A percentile compares a stretch with the other conserved stretches of the same genome.
These are phyloP conservation scores for Anorthoa munda DNA, from an alignment of 2,888 invertebrate species.

Conservation along the genomic window DNA sequence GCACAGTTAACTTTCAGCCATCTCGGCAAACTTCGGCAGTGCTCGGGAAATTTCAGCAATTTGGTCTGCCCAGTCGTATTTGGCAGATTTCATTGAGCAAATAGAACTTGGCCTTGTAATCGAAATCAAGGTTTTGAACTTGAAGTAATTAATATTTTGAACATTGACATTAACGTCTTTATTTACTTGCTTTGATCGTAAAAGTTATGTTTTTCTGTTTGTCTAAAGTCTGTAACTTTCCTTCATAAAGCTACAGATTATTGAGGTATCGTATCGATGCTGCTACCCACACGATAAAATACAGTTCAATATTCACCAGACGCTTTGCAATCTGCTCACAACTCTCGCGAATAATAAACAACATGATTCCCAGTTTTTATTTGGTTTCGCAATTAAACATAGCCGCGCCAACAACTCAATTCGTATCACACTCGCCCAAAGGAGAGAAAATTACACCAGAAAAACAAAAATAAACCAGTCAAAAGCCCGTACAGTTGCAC, in stretches of 20 bases:
- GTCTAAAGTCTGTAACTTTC: conserved; percentile 26
- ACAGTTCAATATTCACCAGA: background rate
- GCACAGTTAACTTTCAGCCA: conserved; percentile 46
- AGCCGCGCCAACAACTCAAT: conserved; percentile 16
- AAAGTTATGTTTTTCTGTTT: conserved; percentile 17
- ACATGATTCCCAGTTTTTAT: conserved; percentile 6
- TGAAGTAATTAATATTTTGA: conserved; percentile 56
- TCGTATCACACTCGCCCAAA: conserved; percentile 42
- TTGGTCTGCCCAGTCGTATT: conserved; percentile 59
- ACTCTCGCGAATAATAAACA: conserved; percentile 1
- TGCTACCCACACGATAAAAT: background rate
- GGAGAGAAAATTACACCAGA: conserved; percentile 51
- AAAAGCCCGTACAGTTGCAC: conserved; percentile 63
- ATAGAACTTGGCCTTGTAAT: conserved; percentile 59
- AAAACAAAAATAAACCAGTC: conserved; percentile 58
- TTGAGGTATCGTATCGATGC: background rate
- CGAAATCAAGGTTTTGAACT: conserved; percentile 40
- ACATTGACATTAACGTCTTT: conserved; percentile 39
- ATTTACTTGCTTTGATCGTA: conserved; percentile 53
- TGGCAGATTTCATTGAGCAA: conserved; percentile 51
- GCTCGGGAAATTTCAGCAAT: conserved; percentile 55
- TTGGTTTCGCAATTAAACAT: conserved; percentile 23
- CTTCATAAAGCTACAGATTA: background rate
- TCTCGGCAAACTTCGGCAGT: conserved; percentile 49
- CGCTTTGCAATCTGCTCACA: background rate